phyloP scores from a whole-genome alignment of 1,140 invertebrate species.

The Ostrea edulis region DNA sequence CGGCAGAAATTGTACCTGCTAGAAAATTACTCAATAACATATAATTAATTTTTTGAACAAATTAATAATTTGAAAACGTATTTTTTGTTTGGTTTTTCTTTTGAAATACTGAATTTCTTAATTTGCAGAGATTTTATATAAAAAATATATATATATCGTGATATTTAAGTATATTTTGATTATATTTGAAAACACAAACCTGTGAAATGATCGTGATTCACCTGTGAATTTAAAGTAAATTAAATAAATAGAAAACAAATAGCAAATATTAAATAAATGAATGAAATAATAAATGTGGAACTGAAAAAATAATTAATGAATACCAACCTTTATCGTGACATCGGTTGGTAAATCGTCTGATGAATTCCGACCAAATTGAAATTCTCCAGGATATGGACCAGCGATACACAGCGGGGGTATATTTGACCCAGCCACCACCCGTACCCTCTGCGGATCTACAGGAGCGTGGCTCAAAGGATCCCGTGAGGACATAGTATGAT shows the following conservation, averaged over 20 bases:
- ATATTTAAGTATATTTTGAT: too few species aligned
- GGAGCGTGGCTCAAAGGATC: background rate
- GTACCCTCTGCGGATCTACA: background rate
- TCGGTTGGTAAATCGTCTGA: slow-evolving; percentile 37
- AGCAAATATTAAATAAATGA: background rate
- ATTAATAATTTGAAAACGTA: too few species aligned
- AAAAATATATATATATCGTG: too few species aligned
- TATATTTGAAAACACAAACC: too few species aligned
- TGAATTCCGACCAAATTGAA: slow-evolving; percentile 55
- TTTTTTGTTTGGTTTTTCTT: too few species aligned
- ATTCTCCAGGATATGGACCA: slow-evolving; percentile 61
- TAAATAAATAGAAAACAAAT: background rate
- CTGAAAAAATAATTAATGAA: background rate
- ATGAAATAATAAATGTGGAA: background rate
- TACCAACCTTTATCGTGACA: background rate
- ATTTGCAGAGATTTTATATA: too few species aligned
- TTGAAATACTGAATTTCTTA: too few species aligned
- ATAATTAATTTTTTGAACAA: too few species aligned
- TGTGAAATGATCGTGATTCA: too few species aligned
- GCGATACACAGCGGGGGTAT: slow-evolving; percentile 54
- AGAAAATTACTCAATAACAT: too few species aligned
- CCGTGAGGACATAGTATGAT: background rate
- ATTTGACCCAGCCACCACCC: slow-evolving; percentile 54
- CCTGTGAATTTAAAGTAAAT: too few species aligned
- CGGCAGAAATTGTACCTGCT: too few species aligned